phyloP scores from a whole-genome alignment of 2,888 invertebrate species.

The Periphyllus acericola region DNA sequence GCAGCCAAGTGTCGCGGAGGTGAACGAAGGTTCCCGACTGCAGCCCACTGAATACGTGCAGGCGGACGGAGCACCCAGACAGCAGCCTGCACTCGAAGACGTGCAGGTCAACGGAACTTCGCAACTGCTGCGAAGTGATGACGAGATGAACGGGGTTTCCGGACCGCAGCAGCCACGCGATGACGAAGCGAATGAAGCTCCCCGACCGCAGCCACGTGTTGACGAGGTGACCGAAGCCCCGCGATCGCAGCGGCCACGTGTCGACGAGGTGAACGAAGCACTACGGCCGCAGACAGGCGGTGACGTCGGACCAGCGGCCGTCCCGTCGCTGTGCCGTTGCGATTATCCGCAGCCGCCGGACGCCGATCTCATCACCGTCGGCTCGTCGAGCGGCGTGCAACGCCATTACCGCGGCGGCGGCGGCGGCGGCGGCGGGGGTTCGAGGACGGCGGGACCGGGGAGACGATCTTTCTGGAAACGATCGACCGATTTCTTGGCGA shows the following conservation, averaged over 20 bases:
- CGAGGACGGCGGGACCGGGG: neutral
- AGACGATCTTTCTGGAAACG: neutral
- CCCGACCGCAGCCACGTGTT: too few species aligned
- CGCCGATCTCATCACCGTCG: conserved; percentile 30
- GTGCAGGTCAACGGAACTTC: too few species aligned
- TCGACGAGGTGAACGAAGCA: neutral
- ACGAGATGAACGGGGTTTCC: too few species aligned
- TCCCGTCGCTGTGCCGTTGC: neutral
- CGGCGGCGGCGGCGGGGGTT: neutral
- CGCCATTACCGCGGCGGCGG: neutral
- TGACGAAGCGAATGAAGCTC: too few species aligned
- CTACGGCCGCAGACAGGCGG: neutral
- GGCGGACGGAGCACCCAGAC: neutral
- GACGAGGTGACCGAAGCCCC: too few species aligned
- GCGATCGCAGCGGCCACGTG: too few species aligned
- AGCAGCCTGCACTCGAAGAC: too few species aligned
- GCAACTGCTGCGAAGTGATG: too few species aligned
- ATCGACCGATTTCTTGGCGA: neutral
- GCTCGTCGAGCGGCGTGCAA: neutral
- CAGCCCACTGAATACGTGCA: neutral
- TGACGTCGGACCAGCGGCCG: neutral
- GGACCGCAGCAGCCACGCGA: too few species aligned
- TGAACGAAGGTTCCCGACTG: too few species aligned
- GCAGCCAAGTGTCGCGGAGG: too few species aligned
- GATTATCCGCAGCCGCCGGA: conserved; percentile 41